These are phyloP conservation scores for Lonchura striata DNA, from an alignment of 2,113 vertebrate species.

Conservation along the genomic window DNA sequence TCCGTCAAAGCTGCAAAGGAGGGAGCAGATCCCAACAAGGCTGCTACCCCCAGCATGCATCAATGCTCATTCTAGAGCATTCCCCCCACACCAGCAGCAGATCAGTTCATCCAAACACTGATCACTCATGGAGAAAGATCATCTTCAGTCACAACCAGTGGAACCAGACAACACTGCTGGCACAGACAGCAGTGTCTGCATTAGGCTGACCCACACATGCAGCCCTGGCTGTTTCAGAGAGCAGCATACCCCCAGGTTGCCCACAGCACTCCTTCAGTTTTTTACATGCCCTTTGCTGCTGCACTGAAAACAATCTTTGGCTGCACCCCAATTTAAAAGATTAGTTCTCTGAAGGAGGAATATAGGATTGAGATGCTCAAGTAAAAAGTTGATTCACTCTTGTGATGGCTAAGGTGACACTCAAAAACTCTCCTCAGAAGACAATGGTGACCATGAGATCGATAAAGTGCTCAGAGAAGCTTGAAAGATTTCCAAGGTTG, in stretches of 20 bases:
- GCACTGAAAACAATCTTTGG: neutral
- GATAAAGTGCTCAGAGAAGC: neutral
- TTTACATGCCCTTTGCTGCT: neutral
- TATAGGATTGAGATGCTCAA: neutral
- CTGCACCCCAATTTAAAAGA: neutral
- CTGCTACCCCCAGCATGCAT: fast-evolving
- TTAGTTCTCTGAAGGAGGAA: neutral
- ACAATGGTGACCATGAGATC: neutral
- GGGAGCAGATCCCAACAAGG: neutral
- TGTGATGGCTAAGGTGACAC: constrained; percentile 6
- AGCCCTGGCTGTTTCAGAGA: neutral
- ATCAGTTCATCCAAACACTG: neutral
- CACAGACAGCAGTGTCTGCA: neutral
- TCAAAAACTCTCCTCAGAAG: constrained; percentile 32
- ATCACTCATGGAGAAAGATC: fast-evolving
- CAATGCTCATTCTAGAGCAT: neutral
- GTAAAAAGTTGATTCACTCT: neutral
- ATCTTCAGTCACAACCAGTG: neutral
- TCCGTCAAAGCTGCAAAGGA: neutral
- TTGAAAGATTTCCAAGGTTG: neutral
- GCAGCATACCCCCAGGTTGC: neutral
- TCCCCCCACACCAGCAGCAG: neutral
- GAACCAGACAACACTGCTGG: neutral
- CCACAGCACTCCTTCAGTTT: neutral
- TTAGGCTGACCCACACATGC: neutral